These are phyloP conservation scores for Tiliacea citrago DNA, from an alignment of 2,888 invertebrate species.

Conservation along the genomic window DNA sequence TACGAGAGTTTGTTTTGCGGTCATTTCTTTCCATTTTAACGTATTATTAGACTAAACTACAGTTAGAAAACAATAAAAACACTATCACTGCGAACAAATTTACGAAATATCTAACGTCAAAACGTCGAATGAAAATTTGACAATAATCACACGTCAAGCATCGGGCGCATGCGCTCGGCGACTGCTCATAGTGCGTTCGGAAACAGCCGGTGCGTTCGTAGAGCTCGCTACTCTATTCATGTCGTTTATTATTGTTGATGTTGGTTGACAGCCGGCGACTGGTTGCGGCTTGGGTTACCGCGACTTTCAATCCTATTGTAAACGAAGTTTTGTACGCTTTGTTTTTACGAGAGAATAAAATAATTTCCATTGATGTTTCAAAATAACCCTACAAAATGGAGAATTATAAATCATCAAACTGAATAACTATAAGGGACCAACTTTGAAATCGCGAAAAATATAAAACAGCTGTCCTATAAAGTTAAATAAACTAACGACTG, in stretches of 20 bases:
- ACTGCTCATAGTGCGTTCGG: constrained; percentile 76
- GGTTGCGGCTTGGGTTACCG: constrained; percentile 27
- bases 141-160: constrained; percentile 76
- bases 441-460: too few species aligned
- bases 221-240: constrained; percentile 62
- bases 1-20: constrained; percentile 83
- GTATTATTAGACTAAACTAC: constrained; percentile 64
- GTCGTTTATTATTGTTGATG: constrained; percentile 44
- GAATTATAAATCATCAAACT: too few species aligned
- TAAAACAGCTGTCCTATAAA: too few species aligned
- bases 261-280: constrained; percentile 56
- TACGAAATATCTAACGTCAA: constrained; percentile 81
- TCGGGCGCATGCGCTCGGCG: constrained; percentile 86
- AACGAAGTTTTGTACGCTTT: background rate
- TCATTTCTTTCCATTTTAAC: constrained; percentile 85
- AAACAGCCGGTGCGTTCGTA: constrained; percentile 61
- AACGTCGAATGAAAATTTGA: constrained; percentile 62
- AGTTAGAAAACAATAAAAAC: constrained; percentile 65
- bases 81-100: constrained; percentile 74
- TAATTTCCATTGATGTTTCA: too few species aligned
- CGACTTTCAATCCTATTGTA: constrained; percentile 6
- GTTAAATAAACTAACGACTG: too few species aligned
- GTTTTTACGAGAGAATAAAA: background rate
- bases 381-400: too few species aligned
- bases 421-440: too few species aligned